Base-by-base conservation (phyloP, 2,888 invertebrate genomes). In the Volucella inanis region DNA sequence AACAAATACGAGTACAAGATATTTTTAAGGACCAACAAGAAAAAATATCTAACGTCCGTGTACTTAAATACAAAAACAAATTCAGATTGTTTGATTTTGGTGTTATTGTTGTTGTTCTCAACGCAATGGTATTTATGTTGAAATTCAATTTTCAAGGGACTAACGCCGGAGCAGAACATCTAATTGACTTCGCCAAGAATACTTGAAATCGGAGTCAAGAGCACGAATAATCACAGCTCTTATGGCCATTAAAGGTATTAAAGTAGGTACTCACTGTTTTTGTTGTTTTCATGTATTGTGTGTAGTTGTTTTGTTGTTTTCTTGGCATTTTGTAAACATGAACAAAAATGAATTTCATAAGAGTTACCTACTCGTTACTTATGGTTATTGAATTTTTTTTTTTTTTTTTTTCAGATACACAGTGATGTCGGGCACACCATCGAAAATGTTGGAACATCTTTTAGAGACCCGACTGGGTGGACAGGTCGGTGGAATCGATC, bases 361-460 rank as follows among this genome's bases (percentile, higher is more conserved):
- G 43, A n/a, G 31, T 31, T 31, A 31, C 6, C 31, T 6, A 6
- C 31, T 31, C 31, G 31, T 6, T 61, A 22, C 39, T 39, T 64
- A 18, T 52, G 14, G 15, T 52, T 38, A 10, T 55, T 41, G n/a
- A 45, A 45, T 67, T 41, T 59, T 22, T n/a, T 38, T 22, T 39
- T 41, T 39, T 41, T 78, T 10, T 68, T 31, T 64, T 74, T 87
- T 3, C 90, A 96, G 96, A 92, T 97, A 97, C 91, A 96, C 96
- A 89, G 96, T 97, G 88, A 96, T 97, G 96, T 96, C 97, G 84
- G 97, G 97, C 70, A 96, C 96, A 77, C 95, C 97, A 54, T 95
- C 96, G 90, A 97, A 97, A 92, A 97, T 97, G 95, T 91, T 97
- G 88, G 97, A 97, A 91, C 96, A 97, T 92, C 93, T 97, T 59